Conservation (phyloP, 1,140 invertebrate species). For the Euura lappo region DNA sequence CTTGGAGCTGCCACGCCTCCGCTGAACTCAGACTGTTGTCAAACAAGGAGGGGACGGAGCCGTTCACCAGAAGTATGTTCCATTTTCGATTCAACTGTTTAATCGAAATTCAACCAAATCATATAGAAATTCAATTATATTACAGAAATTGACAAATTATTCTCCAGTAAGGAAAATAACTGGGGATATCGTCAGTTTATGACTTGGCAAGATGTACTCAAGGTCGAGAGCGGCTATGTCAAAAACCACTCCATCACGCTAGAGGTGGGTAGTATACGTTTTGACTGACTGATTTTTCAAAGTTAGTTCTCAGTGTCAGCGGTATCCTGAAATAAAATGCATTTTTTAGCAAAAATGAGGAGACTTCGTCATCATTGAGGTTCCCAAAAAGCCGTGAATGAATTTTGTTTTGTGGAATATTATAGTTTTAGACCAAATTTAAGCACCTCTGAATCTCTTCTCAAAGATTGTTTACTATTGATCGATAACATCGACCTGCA, state of each 20-base stretch:
- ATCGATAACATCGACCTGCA: too few species aligned
- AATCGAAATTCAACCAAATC: not conserved
- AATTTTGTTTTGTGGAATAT: too few species aligned
- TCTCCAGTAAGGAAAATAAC: slow-evolving; percentile 96
- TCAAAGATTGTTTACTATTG: too few species aligned
- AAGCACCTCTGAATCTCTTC: too few species aligned
- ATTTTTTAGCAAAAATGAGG: too few species aligned
- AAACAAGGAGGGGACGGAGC: slow-evolving; percentile 83
- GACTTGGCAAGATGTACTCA: slow-evolving; percentile 93
- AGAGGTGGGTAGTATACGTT: slow-evolving; percentile 68
- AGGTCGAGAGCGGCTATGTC: slow-evolving; percentile 93
- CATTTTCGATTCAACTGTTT: not conserved
- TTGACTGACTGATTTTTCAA: too few species aligned
- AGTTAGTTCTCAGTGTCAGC: too few species aligned
- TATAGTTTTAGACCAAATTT: too few species aligned
- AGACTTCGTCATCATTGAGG: too few species aligned
- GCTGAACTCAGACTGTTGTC: slow-evolving; percentile 89
- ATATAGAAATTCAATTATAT: slow-evolving; percentile 41
- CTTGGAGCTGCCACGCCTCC: slow-evolving; percentile 96
- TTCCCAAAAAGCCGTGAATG: too few species aligned
- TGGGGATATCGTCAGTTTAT: slow-evolving; percentile 98
- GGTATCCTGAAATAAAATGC: too few species aligned
- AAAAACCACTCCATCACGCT: slow-evolving; percentile 94
- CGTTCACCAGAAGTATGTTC: slow-evolving; percentile 78
- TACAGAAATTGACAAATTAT: slow-evolving; percentile 80